Base-by-base conservation (phyloP, 1,140 invertebrate species). In the Elymnias hypermnestra region DNA sequence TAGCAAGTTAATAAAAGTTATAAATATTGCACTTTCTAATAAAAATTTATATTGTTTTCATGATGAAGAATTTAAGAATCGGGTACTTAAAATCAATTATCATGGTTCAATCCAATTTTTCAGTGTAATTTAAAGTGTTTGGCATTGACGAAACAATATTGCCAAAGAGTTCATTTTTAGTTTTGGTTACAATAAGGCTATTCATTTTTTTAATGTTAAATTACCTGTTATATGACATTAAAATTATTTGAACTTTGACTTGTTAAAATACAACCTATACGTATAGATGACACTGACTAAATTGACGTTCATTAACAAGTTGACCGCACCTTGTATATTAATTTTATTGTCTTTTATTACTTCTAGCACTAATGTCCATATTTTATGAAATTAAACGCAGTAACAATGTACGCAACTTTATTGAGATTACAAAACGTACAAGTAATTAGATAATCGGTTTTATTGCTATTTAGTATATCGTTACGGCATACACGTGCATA, bases 311-410 rank as follows among this genome's bases (percentile, higher is more conserved):
- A 28, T 12, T 12, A 21, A 39, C 8, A 17, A 43, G n/a, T 33
- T 31, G 26, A 19, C 36, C 18, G 18, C 26, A 31, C 26, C 19
- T 40, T 33, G 28, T 26, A 47, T 47, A 47, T 47, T 40, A 47
- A 33, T 47, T 31, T 28, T 12, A 8, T 31, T 29, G 13, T 29
- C 9, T 29, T 12, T 9, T 12, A 12, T 29, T 29, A n/a, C n/a
- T n/a, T 12, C 26, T 33, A 14, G 17, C 26, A 33, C n/a, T 33
- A 33, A 47, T 47, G 10, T 31, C 21, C 4, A n/a, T 22, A 22
- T 39, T 33, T 6, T 47, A 31, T 33, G 18, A 6, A 17, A 28
- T 18, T 9, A 18, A 33, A n/a, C 3, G 29, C 10, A 33, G 8
- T n/a, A 31, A 25, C 25, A 40, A 28, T 26, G 25, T 40, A 18